Evolutionary conservation across 2,797 vertebrate genomes (phyloP).

Genomic region (Sebastes matsubarae): DNA sequence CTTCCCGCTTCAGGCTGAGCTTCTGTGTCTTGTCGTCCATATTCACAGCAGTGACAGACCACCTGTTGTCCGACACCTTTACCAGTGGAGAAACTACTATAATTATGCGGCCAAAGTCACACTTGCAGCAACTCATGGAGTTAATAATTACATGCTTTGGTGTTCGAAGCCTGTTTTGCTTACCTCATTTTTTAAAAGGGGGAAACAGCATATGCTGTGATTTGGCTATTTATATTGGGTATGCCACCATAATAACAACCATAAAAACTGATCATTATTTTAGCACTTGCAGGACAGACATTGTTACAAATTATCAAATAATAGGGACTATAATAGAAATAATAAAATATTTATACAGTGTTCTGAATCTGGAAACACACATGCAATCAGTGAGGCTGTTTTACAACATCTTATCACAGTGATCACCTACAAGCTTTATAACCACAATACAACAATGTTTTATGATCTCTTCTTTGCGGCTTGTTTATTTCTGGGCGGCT

Average conservation of each 20-base stretch:
- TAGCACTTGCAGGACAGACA: background rate
- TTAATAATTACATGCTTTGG: conserved; percentile 73
- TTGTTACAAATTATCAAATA: background rate
- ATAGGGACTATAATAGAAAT: background rate
- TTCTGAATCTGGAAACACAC: background rate
- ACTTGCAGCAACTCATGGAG: conserved; percentile 22
- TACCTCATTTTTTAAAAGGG: background rate
- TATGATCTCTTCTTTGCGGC: background rate
- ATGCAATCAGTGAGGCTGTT: background rate
- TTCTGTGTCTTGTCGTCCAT: conserved; percentile 52
- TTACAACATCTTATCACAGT: background rate
- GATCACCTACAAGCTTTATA: background rate
- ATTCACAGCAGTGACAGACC: background rate
- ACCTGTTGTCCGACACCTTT: background rate
- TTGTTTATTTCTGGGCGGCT: background rate
- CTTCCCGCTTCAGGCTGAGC: conserved; percentile 83
- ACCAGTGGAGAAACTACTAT: background rate
- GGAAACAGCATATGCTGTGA: background rate
- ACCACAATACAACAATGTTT: background rate
- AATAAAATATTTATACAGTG: background rate
- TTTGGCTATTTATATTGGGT: background rate
- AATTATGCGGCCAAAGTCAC: conserved; percentile 49
- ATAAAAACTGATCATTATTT: background rate
- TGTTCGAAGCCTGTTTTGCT: background rate
- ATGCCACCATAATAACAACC: background rate